These are phyloP conservation scores for Oasisia sp. DNA, from an alignment of 2,888 invertebrate genomes.

Conservation along the genomic window DNA sequence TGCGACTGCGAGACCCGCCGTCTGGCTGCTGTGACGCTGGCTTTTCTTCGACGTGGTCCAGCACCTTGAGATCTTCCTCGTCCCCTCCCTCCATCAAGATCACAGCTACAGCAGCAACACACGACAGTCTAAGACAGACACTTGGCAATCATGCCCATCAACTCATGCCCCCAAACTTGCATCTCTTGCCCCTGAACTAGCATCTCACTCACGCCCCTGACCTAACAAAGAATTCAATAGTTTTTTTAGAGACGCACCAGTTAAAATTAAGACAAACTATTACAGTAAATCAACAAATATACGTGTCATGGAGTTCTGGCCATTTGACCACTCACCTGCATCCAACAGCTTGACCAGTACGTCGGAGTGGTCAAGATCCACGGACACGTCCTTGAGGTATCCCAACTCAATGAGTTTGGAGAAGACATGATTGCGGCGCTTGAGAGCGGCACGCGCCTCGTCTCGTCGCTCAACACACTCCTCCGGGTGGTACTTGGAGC, in stretches of 20 bases:
- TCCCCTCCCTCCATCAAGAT: slow-evolving; percentile 89
- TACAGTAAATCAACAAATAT: neutral
- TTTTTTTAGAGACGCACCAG: too few species aligned
- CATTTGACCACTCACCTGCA: slow-evolving; percentile 69
- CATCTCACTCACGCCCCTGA: too few species aligned
- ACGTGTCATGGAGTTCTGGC: neutral
- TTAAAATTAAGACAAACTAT: too few species aligned
- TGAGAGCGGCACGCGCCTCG: slow-evolving; percentile 79
- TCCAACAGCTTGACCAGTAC: slow-evolving; percentile 88
- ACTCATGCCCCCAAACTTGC: too few species aligned
- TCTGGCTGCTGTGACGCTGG: neutral
- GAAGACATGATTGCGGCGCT: slow-evolving; percentile 89
- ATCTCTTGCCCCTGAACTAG: too few species aligned
- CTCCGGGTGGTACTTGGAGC: slow-evolving; percentile 98
- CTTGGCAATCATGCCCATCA: too few species aligned
- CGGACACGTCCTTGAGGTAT: slow-evolving; percentile 79
- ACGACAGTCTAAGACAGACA: neutral
- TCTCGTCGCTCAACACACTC: slow-evolving; percentile 90
- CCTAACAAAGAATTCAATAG: too few species aligned
- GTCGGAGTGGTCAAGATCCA: slow-evolving; percentile 84
- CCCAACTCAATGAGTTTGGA: slow-evolving; percentile 78
- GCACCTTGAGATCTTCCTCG: slow-evolving; percentile 82
- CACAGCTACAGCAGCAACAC: slow-evolving; percentile 73
- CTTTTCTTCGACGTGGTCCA: slow-evolving; percentile 70
- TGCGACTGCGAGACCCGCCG: slow-evolving; percentile 42